These are phyloP conservation scores for Sebastes trivittatus DNA, from an alignment of 2,797 vertebrate species.

Conservation along the genomic window DNA sequence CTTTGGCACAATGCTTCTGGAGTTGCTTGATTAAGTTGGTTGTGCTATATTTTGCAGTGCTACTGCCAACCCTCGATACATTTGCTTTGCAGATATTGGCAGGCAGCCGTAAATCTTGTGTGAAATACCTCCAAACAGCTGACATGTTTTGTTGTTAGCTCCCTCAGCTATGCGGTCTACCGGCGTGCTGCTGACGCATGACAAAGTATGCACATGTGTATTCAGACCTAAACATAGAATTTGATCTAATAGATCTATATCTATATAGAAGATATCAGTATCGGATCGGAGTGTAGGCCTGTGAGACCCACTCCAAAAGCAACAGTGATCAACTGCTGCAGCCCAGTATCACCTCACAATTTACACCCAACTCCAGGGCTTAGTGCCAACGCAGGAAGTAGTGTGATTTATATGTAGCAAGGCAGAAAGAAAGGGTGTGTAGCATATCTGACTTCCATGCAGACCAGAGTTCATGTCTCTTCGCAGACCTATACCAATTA, in stretches of 20 bases:
- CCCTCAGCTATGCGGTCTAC: too few species aligned
- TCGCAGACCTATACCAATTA: neutral
- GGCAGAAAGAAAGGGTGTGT: neutral
- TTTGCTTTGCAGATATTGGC: too few species aligned
- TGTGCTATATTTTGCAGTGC: too few species aligned
- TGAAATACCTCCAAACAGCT: too few species aligned
- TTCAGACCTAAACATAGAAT: too few species aligned
- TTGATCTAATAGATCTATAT: too few species aligned
- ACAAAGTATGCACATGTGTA: fast-evolving
- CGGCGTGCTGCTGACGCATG: too few species aligned
- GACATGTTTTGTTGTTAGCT: too few species aligned
- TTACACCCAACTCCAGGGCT: neutral
- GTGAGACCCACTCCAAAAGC: neutral
- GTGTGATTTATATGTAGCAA: neutral
- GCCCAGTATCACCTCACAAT: neutral
- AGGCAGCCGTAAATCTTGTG: too few species aligned
- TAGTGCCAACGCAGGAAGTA: neutral
- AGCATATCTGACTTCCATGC: neutral
- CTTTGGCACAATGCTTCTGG: fast-evolving
- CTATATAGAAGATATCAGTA: too few species aligned
- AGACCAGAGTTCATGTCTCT: neutral
- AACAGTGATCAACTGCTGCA: neutral
- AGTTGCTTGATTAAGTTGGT: too few species aligned
- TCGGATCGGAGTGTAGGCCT: neutral
- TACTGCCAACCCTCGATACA: too few species aligned